These are phyloP conservation scores for Melanchra persicariae DNA, from an alignment of 2,888 invertebrate species.

Conservation along the genomic window DNA sequence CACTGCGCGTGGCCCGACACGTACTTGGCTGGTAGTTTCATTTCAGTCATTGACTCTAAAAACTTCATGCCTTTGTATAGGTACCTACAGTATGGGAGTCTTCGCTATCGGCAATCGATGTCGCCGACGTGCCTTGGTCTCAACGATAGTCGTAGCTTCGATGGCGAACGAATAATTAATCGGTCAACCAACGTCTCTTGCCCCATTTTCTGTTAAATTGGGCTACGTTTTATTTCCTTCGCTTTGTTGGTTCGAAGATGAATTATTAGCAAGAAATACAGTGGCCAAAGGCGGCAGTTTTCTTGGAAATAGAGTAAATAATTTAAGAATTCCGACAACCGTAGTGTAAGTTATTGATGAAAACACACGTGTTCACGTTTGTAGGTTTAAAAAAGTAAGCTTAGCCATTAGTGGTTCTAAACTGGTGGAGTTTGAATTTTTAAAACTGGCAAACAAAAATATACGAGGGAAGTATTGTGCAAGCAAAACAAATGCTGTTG, in stretches of 20 bases:
- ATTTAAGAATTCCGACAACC: conserved; percentile 31
- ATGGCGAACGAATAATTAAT: conserved; percentile 88
- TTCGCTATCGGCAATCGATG: conserved; percentile 82
- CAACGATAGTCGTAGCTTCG: conserved; percentile 74
- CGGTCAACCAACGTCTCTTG: conserved; percentile 81
- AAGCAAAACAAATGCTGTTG: conserved; percentile 32
- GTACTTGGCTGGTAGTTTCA: background rate
- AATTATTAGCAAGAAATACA: conserved; percentile 48
- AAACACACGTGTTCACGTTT: conserved; percentile 20
- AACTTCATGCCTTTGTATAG: background rate
- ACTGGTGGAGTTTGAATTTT: conserved; percentile 7
- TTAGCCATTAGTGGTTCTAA: conserved; percentile 9
- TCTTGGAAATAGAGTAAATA: conserved; percentile 46
- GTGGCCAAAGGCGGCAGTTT: conserved; percentile 22
- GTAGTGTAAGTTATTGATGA: conserved; percentile 28
- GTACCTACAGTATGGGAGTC: conserved; percentile 21
- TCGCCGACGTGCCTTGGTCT: conserved; percentile 78
- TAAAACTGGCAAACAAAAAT: conserved; percentile 22
- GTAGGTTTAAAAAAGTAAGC: conserved; percentile 2
- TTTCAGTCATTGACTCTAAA: background rate
- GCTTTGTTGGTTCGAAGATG: conserved; percentile 43
- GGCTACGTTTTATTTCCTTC: conserved; percentile 62
- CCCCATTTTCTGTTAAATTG: conserved; percentile 80
- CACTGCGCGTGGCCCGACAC: too few relatives aligned
- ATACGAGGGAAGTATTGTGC: conserved; percentile 5